These are phyloP conservation scores for Rhabdornis inornatus DNA, from an alignment of 2,113 vertebrate species.

Conservation along the genomic window DNA sequence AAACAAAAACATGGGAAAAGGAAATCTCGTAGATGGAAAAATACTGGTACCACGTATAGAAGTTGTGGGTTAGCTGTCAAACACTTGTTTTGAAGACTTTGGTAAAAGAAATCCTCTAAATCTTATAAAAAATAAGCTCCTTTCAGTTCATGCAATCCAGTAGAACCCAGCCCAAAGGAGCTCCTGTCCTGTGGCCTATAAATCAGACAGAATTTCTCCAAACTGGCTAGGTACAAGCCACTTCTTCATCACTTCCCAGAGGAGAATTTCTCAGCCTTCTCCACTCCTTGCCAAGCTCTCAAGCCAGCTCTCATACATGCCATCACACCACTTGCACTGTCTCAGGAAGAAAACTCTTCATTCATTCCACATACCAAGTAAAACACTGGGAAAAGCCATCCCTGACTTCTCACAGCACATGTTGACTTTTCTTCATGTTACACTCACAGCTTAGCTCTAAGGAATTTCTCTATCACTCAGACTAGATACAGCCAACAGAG, in stretches of 20 bases:
- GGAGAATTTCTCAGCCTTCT: neutral
- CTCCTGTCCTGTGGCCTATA: neutral
- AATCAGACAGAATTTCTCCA: neutral
- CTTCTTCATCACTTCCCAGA: neutral
- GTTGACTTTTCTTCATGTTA: slow-evolving; percentile 29
- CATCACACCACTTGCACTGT: neutral
- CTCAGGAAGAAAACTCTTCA: neutral
- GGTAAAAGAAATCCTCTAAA: neutral
- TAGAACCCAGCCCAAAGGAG: neutral
- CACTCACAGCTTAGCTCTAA: slow-evolving; percentile 23
- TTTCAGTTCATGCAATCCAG: neutral
- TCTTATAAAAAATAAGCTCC: neutral
- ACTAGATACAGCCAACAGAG: slow-evolving; percentile 8
- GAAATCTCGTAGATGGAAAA: neutral
- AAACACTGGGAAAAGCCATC: neutral
- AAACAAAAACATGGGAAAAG: neutral
- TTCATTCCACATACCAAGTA: neutral
- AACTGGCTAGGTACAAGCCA: neutral
- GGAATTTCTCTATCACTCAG: slow-evolving; percentile 30
- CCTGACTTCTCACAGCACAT: neutral
- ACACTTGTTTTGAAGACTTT: neutral
- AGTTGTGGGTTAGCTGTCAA: neutral
- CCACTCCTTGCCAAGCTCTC: neutral
- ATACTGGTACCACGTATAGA: neutral
- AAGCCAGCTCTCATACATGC: neutral